phyloP scores from a whole-genome alignment of 2,113 vertebrate genomes.

The Mormyrus lacerda region DNA sequence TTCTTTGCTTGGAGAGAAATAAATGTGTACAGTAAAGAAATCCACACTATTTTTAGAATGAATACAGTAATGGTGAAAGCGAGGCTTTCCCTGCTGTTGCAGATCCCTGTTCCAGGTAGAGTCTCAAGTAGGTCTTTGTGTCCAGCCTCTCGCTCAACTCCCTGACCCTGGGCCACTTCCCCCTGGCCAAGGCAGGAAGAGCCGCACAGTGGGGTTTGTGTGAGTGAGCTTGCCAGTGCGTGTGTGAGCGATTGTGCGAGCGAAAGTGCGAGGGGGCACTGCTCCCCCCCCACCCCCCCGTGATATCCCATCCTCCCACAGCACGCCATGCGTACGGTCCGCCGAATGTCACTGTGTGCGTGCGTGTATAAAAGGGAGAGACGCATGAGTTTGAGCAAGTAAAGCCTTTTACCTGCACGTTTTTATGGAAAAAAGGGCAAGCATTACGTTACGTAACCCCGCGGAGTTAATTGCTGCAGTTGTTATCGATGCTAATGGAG shows the following conservation, averaged over 20 bases:
- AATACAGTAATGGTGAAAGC: background rate
- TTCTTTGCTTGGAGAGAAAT: background rate
- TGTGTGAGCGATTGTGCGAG: background rate
- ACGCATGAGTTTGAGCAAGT: background rate
- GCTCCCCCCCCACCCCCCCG: slow-evolving; percentile 6
- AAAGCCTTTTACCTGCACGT: background rate
- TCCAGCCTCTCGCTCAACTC: background rate
- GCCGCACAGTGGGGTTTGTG: slow-evolving; percentile 15
- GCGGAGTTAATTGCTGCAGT: background rate
- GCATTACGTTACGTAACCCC: background rate
- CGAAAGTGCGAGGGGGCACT: background rate
- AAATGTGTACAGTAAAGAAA: background rate
- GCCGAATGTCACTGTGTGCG: background rate
- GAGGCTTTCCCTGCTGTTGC: background rate
- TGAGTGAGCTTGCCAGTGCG: background rate
- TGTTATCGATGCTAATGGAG: background rate
- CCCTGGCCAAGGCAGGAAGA: background rate
- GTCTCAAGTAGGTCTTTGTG: slow-evolving; percentile 16
- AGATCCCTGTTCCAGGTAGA: background rate
- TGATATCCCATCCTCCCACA: slow-evolving; percentile 8
- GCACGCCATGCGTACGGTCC: background rate
- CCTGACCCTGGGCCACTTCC: slow-evolving; percentile 12
- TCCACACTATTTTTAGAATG: slow-evolving; percentile 2
- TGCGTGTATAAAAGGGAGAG: background rate
- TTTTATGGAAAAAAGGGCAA: background rate